phyloP scores from a whole-genome alignment of 2,888 invertebrate genomes.

The Drosophila atripex region DNA sequence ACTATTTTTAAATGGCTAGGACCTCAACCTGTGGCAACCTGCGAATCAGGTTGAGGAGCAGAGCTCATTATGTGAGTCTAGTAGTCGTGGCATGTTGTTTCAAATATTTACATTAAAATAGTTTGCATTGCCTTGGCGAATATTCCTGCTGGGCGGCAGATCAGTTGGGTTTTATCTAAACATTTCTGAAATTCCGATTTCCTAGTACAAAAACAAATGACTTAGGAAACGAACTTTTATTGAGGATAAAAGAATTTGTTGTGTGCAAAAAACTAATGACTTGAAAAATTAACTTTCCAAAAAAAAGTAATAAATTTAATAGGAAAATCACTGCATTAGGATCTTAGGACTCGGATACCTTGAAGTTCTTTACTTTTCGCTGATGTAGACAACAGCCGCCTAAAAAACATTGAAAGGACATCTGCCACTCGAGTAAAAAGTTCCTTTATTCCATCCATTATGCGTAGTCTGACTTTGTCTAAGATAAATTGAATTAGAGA shows the following conservation, averaged over 20 bases:
- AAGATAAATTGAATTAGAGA: constrained; percentile 78
- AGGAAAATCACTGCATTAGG: neutral
- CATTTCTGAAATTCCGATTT: constrained; percentile 28
- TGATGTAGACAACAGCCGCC: constrained; percentile 36
- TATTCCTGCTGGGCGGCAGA: constrained; percentile 31
- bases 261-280: constrained; percentile 32
- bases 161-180: constrained; percentile 15
- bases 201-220: constrained; percentile 37
- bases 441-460: constrained; percentile 59
- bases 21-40: constrained; percentile 4
- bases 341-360: constrained; percentile 13
- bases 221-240: constrained; percentile 26
- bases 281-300: constrained; percentile 15
- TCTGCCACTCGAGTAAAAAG: constrained; percentile 53
- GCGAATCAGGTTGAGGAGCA: constrained; percentile 24
- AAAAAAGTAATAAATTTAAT: neutral
- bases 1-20: constrained; percentile 70
- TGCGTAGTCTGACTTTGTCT: constrained; percentile 69
- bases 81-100: constrained; percentile 48
- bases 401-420: constrained; percentile 61
- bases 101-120: constrained; percentile 76
- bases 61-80: constrained; percentile 58
- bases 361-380: constrained; percentile 5
- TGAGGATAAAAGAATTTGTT: no score
- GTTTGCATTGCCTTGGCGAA: constrained; percentile 40